phyloP scores from a whole-genome alignment of 2,113 vertebrate species.

The Dromas ardeola region DNA sequence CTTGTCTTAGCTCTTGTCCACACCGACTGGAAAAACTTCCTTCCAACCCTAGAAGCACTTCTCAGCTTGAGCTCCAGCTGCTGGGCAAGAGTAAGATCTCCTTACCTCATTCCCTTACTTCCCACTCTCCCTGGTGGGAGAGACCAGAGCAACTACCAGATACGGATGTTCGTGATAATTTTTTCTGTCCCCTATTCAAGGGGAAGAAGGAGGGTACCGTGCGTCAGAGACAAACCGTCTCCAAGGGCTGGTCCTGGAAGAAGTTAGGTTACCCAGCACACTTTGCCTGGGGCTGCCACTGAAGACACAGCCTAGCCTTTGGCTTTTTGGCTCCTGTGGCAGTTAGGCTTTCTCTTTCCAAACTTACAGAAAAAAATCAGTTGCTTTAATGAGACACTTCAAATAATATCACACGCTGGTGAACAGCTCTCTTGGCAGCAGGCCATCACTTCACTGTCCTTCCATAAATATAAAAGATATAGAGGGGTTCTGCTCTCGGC shows the following conservation, averaged over 20 bases:
- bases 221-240: fast-evolving
- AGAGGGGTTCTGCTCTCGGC: not conserved
- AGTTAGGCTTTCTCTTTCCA: conserved; percentile 1
- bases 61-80: not conserved
- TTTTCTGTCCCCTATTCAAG: not conserved
- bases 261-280: not conserved
- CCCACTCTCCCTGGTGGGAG: not conserved
- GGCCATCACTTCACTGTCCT: not conserved
- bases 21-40: not conserved
- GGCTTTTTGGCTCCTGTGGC: not conserved
- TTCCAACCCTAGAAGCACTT: not conserved
- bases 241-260: not conserved
- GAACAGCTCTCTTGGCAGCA: not conserved
- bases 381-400: conserved; percentile 38
- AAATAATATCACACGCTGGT: conserved; percentile 4
- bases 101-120: not conserved
- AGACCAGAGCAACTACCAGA: not conserved
- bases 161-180: not conserved
- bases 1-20: not conserved
- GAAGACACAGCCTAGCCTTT: not conserved
- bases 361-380: conserved; percentile 22
- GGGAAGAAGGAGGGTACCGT: not conserved
- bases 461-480: not conserved
- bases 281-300: not conserved
- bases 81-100: not conserved